These are phyloP conservation scores for Elysia chlorotica DNA, from an alignment of 1,140 invertebrate species.

Conservation along the genomic window DNA sequence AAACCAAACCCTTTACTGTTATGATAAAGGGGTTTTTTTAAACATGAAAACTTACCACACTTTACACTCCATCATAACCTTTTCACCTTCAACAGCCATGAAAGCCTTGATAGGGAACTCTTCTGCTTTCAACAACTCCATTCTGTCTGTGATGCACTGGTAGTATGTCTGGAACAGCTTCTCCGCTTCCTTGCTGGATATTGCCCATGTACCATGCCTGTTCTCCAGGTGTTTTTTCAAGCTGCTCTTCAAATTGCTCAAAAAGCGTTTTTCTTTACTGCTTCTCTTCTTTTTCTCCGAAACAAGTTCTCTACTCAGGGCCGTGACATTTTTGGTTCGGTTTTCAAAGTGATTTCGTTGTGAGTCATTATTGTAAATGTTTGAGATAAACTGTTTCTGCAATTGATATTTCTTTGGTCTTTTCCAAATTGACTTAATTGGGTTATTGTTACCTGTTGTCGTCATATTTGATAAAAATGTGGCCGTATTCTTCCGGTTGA, in stretches of 20 bases:
- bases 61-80: not conserved
- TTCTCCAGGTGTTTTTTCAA: constrained; percentile 4
- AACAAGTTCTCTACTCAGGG: no score
- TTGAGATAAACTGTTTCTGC: no score
- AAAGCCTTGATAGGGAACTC: constrained; percentile 15
- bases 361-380: no score
- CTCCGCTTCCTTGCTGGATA: not conserved
- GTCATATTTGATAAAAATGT: no score
- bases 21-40: not conserved
- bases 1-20: not conserved
- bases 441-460: no score
- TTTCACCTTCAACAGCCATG: constrained; percentile 18
- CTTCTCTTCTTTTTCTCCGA: no score
- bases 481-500: no score
- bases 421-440: no score
- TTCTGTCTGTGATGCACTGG: not conserved
- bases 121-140: not conserved
- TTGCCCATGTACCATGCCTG: not conserved
- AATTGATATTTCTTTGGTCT: no score
- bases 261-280: not conserved
- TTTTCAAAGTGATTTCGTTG: no score
- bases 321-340: no score
- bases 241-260: not conserved
- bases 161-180: constrained; percentile 11
- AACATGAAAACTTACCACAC: constrained; percentile 10